phyloP scores from a whole-genome alignment of 2,797 vertebrate genomes.

The Hapalemur alaotrensis region DNA sequence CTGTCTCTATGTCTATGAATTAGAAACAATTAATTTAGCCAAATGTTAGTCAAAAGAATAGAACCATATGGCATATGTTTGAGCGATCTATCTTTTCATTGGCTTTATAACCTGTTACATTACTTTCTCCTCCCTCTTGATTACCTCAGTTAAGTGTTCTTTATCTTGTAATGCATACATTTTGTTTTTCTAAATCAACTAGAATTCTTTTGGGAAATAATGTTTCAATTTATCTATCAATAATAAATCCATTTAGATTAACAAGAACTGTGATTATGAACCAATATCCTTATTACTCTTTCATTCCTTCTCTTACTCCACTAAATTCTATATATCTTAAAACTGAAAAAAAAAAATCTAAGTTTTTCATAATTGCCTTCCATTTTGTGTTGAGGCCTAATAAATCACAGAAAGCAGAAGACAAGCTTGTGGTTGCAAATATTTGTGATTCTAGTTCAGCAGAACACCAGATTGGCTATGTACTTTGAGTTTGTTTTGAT shows the following conservation, averaged over 20 bases:
- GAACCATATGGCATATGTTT: background rate
- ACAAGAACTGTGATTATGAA: background rate
- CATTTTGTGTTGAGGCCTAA: background rate
- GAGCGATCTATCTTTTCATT: accelerated
- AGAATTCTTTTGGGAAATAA: background rate
- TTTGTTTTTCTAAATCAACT: background rate
- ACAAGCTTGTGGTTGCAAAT: background rate
- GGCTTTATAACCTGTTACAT: background rate
- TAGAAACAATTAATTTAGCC: background rate
- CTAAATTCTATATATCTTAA: background rate
- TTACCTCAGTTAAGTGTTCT: background rate
- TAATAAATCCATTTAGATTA: background rate
- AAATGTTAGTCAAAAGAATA: background rate
- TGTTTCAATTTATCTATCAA: background rate
- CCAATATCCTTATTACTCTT: background rate
- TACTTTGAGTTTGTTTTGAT: background rate
- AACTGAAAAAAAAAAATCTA: background rate
- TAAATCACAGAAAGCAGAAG: background rate
- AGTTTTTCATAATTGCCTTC: background rate
- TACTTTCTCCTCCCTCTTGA: background rate
- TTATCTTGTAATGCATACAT: background rate
- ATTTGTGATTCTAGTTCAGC: background rate
- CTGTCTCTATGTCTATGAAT: background rate
- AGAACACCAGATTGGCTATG: background rate
- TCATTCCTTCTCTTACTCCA: background rate